Evolutionary conservation across 2,888 invertebrate genomes (phyloP), one percentile per base, ranked within the genome.

Genomic region (Pherbina coryleti): DNA sequence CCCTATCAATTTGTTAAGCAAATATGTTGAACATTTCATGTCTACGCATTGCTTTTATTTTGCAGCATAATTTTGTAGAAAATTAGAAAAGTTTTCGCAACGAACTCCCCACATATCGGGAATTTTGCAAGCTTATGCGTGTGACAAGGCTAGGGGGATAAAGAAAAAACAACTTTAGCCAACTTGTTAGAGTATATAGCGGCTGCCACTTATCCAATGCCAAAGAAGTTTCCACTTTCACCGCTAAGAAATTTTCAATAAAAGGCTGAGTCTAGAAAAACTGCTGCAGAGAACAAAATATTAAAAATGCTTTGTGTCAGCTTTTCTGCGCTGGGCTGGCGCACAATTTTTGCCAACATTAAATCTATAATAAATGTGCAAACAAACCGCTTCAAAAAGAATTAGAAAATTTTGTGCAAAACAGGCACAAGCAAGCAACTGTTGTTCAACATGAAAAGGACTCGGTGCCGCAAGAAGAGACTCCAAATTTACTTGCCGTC

Each of bases 1-100:
- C 64, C 64, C 64, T 66, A 66, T 66, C 64, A 66, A 66, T 66
- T 66, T 66, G n/a, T n/a, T n/a, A 66, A 66, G n/a, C 64, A 66
- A 66, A 66, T 66, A 37, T 34, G 37, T n/a, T n/a, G 19, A 28
- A 66, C 34, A 17, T 14, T 66, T 14, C 64, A 34, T 14, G 11
- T 34, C 31, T n/a, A 34, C 64, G 22, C 5, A 14, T 14, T 66
- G 19, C 37, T 66, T 66, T 66, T 66, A 34, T 66, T 66, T 66
- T 66, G 64, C 64, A 31, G 31, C n/a, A 66, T 5, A 66, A 37
- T 34, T 66, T 28, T 66, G 34, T 31, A 66, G 64, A 66, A 66
- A 66, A 66, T 66, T 66, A 66, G 64, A 66, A 66, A 66, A 66
- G 64, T 66, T 66, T 66, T 66, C 11, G 9, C 7, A 55, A 8